Conservation (phyloP, 2,888 invertebrate species). For the Xanthorhoe spadicearia region DNA sequence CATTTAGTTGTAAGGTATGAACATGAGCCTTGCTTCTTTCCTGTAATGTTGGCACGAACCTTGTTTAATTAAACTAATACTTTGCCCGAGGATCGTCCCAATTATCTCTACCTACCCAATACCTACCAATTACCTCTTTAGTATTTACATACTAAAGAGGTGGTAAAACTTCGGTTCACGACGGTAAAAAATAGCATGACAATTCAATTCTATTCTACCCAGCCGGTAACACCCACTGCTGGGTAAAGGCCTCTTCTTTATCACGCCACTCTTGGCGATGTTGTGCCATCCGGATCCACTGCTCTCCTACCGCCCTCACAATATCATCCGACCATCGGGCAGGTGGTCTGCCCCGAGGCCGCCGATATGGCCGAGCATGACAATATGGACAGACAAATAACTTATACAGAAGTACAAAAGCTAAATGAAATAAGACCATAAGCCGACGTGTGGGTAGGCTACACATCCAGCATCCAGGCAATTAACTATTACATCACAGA, state of each 20-base stretch:
- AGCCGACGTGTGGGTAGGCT: background rate
- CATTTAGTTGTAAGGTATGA: slow-evolving; percentile 38
- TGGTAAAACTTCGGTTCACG: background rate
- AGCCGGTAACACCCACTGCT: too few relatives aligned
- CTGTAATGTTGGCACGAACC: slow-evolving; percentile 33
- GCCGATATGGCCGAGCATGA: too few relatives aligned
- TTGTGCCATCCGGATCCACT: too few relatives aligned
- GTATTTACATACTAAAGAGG: background rate
- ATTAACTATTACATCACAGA: slow-evolving; percentile 1
- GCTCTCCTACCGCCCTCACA: too few relatives aligned
- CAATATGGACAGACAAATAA: background rate
- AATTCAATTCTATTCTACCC: too few relatives aligned
- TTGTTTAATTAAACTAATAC: slow-evolving; percentile 7
- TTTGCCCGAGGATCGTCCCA: background rate
- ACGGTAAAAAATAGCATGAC: background rate
- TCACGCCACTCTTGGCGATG: too few relatives aligned
- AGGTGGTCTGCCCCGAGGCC: too few relatives aligned
- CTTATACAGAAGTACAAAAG: background rate
- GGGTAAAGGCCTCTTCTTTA: too few relatives aligned
- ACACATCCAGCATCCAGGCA: slow-evolving; percentile 2
- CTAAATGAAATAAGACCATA: background rate
- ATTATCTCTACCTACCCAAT: background rate
- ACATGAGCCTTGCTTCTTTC: slow-evolving; percentile 48
- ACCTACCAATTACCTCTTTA: too few relatives aligned
- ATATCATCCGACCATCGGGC: too few relatives aligned